phyloP scores from a whole-genome alignment of 1,140 invertebrate species.

The Apocrypta bakeri region DNA sequence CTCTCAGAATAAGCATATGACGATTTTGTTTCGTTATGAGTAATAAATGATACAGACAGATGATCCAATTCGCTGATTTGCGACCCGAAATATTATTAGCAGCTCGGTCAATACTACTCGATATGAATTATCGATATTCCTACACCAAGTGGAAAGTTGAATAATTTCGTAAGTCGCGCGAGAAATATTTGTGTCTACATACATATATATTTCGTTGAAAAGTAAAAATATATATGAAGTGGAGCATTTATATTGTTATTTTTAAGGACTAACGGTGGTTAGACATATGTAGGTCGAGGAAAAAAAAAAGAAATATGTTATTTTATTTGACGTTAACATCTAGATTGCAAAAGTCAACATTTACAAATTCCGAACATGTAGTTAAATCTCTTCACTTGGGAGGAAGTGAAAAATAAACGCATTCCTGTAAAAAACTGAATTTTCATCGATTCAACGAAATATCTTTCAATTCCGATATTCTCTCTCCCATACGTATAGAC shows the following conservation, averaged over 20 bases:
- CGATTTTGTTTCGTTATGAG: not conserved
- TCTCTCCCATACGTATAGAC: no score
- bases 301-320: no score
- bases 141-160: not conserved
- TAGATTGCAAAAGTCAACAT: not conserved
- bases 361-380: not conserved
- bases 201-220: no score
- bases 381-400: not conserved
- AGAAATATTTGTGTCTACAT: not conserved
- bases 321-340: no score
- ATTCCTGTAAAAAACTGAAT: no score
- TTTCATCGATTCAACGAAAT: no score
- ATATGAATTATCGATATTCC: constrained; percentile 8
- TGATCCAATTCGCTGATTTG: not conserved
- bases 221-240: no score
- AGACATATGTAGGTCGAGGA: no score
- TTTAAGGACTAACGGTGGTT: no score
- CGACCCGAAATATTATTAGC: constrained; percentile 2
- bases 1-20: not conserved
- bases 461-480: no score
- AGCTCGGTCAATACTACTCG: not conserved
- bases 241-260: no score
- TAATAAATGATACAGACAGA: constrained; percentile 6
- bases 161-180: not conserved
- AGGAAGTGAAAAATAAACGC: no score